These are phyloP conservation scores for Argopecten irradians DNA, from an alignment of 1,140 invertebrate species.

Conservation along the genomic window DNA sequence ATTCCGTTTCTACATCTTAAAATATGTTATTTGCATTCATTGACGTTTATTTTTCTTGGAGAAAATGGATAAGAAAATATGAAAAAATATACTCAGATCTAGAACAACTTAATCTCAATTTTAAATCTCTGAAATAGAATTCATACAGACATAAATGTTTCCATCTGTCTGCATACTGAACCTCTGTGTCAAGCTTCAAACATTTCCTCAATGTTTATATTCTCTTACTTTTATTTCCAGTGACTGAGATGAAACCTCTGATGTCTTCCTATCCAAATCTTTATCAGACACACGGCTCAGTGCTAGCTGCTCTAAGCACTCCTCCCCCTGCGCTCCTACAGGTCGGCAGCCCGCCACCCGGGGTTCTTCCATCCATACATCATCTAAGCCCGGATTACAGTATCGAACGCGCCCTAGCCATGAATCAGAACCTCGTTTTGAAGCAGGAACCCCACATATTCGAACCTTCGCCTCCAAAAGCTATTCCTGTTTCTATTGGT, in stretches of 20 bases:
- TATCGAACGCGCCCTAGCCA: constrained; percentile 38
- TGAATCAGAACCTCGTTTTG: constrained; percentile 38
- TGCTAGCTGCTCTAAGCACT: constrained; percentile 43
- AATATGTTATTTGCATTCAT: no score
- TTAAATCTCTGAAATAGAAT: no score
- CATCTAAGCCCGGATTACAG: constrained; percentile 43
- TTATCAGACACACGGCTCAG: constrained; percentile 49
- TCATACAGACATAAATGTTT: no score
- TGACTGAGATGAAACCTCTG: constrained; percentile 40
- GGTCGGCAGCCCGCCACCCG: constrained; percentile 43
- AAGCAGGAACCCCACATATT: constrained; percentile 51
- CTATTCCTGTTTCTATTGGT: constrained; percentile 44
- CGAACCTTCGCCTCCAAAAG: constrained; percentile 51
- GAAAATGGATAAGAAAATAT: no score
- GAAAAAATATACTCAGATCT: no score
- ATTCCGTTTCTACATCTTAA: no score
- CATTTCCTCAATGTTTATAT: background rate
- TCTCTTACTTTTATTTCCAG: constrained; percentile 27
- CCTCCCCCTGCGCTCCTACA: constrained; percentile 47
- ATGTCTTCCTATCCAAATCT: constrained; percentile 30
- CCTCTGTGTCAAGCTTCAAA: no score
- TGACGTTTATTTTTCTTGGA: no score
- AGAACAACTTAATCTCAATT: no score
- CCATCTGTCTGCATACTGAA: no score
- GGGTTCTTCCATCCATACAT: constrained; percentile 48